Base-by-base conservation (phyloP, 1,140 invertebrate genomes). In the Littorina saxatilis region DNA sequence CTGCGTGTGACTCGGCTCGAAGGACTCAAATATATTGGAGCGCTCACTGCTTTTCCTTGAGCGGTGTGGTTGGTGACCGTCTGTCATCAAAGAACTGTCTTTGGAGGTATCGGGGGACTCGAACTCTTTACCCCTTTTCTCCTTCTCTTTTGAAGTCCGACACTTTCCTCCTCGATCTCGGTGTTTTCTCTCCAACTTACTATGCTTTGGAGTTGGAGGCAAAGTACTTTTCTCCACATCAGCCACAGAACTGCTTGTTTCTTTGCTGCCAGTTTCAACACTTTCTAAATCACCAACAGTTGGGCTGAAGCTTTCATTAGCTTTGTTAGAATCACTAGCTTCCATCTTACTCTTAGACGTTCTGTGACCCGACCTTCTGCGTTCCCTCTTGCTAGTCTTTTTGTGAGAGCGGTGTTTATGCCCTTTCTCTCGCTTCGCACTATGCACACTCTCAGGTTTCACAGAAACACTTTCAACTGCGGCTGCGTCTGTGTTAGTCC, bases 351-450 rank as follows among this genome's bases (percentile, higher is more conserved):
- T 39, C 11, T 20, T 13, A 20, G 13, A 68, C 15, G 39, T 35
- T 39, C 9, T 27, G 7, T 68, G 35, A 2, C 4, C 13, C 7
- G 23, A 68, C 35, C 15, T 68, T 39, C 35, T 37, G 15, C 66
- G 66, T 20, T 68, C 35, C 35, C 66, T 37, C 7, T 68, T 68
- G 66, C 66, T 68, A 39, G 66, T 68, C 35, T 35, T 37, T 37
- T 32, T 68, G n/a, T 0, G 66, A 35, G 5, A 68, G 35, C 32
- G 35, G 17, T 47, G 43, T 47, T 47, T 47, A 17, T 47, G 43
- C 43, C 43, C 43, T 47, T 47, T 47, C 17, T 47, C 43, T 17
- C 17, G 43, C 17, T 47, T 47, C 43, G 17, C 43, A 47, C 17
- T 17, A 47, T 47, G 43, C 17, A 47, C 43, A 47, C 43, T 47